Base-by-base conservation (phyloP, 2,888 invertebrate genomes). In the Aspidiotus destructor region DNA sequence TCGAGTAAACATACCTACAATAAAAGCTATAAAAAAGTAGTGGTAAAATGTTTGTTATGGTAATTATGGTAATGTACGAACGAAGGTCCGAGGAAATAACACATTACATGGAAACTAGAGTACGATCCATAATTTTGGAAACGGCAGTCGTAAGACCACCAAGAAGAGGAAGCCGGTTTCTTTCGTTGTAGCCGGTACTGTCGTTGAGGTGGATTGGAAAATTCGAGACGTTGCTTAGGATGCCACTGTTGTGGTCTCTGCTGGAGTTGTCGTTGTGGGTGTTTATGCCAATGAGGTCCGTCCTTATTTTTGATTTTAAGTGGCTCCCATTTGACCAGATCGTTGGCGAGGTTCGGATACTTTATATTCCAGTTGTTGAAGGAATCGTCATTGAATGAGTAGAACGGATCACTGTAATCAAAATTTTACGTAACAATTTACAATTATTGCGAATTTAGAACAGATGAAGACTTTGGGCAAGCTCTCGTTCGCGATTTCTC, bases 81-180 rank as follows among this genome's bases (percentile, higher is more conserved):
- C 41, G 68, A 60, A 15, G 68, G 68, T 7, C 68, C 60, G 13
- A 68, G 15, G 48, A 68, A 68, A 28, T 55, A 60, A 52, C 68
- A 68, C 68, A 68, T n/a, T 8, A 60, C 53, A 10, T 68, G 68
- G 41, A 68, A 58, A 40, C 68, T 48, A 40, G 60, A 15, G 68
- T 40, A 60, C 41, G 40, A 53, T 7, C 52, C 48, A 40, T 62
- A 62, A n/a, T 52, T 53, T 52, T 62, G 62, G 28, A 68, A 68
- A 41, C 68, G 16, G 40, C 68, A 68, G 13, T 68, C 68, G 53
- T 68, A 68, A 13, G 68, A 68, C 68, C 68, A 68, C 60, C 60
- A 68, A 11, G 41, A 52, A 15, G 63, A 55, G 5, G 63, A 63
- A 9, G 40, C 10, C 5, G 65, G 60, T 41, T 41, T 15, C 55